Evolutionary conservation across 2,888 invertebrate species (phyloP).

Genomic region (Andrena flavipes): DNA sequence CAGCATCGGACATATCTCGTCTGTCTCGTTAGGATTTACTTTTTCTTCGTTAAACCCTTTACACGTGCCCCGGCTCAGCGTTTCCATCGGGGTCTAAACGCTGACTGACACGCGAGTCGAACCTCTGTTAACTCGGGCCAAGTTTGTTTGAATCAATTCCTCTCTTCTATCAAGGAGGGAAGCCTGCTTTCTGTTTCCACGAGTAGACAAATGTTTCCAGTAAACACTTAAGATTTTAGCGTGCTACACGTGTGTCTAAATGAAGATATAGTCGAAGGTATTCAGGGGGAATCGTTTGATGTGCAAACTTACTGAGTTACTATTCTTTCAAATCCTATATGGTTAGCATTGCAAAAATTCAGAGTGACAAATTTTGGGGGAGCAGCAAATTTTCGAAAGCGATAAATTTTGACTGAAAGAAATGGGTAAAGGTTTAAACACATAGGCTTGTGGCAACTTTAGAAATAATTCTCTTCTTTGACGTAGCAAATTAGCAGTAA

Average conservation of each 20-base stretch:
- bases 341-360: neutral
- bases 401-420: too few species aligned
- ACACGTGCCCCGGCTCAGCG: conserved; percentile 7
- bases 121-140: neutral
- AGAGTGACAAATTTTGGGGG: too few species aligned
- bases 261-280: neutral
- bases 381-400: too few species aligned
- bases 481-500: too few species aligned
- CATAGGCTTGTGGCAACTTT: too few species aligned
- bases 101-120: neutral
- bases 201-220: neutral
- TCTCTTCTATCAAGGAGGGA: neutral
- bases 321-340: neutral
- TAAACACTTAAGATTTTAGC: neutral
- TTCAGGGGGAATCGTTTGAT: neutral
- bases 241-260: neutral
- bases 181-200: neutral
- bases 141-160: conserved; percentile 13
- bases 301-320: neutral
- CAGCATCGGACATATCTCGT: conserved; percentile 5
- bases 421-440: too few species aligned
- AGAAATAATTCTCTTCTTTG: too few species aligned
- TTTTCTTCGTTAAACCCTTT: conserved; percentile 34
- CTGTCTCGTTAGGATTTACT: conserved; percentile 42
- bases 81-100: conserved; percentile 11